A percentile compares a stretch with the other conserved stretches of the same genome.
Conservation (phyloP, 2,888 invertebrate species). For the Phalangium opilio region DNA sequence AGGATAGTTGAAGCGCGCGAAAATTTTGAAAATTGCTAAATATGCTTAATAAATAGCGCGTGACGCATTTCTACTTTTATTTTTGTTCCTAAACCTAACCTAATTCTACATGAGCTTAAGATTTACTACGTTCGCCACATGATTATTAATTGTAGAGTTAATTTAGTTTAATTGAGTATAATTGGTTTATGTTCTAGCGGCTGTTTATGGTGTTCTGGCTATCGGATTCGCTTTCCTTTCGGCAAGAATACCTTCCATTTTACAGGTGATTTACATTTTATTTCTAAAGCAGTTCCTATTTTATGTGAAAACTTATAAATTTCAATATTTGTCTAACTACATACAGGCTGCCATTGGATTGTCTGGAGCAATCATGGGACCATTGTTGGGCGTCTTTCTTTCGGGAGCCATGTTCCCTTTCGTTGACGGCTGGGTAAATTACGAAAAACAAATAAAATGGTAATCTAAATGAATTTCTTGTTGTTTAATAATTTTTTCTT, state of each 20-base stretch:
- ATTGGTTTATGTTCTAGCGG: constrained; percentile 7
- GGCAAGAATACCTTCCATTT: constrained; percentile 12
- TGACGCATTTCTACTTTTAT: too few species aligned
- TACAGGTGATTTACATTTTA: constrained; percentile 7
- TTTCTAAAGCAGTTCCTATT: neutral
- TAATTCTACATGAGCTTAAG: too few species aligned
- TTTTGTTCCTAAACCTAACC: too few species aligned
- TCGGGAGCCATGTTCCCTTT: constrained; percentile 13
- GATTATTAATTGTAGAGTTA: too few species aligned
- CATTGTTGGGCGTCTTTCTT: constrained; percentile 15
- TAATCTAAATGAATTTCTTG: neutral
- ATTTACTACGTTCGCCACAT: too few species aligned
- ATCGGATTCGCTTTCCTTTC: constrained; percentile 17
- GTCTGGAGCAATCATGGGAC: constrained; percentile 16
- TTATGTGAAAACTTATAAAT: constrained; percentile 1
- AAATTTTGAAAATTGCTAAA: too few species aligned
- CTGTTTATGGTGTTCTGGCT: constrained; percentile 13
- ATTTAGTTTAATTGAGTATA: too few species aligned
- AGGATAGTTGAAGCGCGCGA: too few species aligned
- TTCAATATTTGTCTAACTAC: neutral
- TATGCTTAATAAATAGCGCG: too few species aligned
- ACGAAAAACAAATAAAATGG: neutral
- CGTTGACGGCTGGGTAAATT: constrained; percentile 12
- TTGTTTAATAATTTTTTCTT: too few species aligned
- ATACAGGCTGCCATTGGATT: constrained; percentile 17